Base-by-base conservation (phyloP, 2,888 invertebrate genomes). In the Eupsilia transversa region DNA sequence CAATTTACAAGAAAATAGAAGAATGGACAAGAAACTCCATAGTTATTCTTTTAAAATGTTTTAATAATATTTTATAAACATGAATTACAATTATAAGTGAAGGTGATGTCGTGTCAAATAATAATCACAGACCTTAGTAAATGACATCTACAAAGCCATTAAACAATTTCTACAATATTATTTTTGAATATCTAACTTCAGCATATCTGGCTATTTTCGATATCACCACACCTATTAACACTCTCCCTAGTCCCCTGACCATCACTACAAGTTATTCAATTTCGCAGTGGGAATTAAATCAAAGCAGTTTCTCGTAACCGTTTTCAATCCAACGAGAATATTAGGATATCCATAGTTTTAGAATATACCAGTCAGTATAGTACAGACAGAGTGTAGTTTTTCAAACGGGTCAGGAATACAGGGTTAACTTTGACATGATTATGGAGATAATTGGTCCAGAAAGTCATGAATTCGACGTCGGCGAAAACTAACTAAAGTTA, bases 231-330 rank as follows among this genome's bases (percentile, higher is more conserved):
- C 46, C 17, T 43, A 43, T 17, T 43, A 43, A 14, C 3, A 0
- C 3, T 23, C 46, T 23, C 46, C 23, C 46, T 23, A 49, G 23
- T 9, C 7, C 5, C 9, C 10, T 14, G 27, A 23, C 17, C 43
- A 41, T 41, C 52, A 54, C 35, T 5, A 17, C n/a, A 46, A 30
- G 10, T 46, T 20, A 77, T 46, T 66, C 20, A 56, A 56, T 77
- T 77, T 41, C 17, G 7, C 23, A 68, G 23, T 1, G 30, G 23
- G 9, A 30, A 46, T 17, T 46, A 20, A 38, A 56, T 27, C 54
- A 67, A 67, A 77, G 68, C n/a, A 46, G 4, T 3, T 65, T 56
- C 68, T 57, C 0, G 56, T 23, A 77, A 57, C 27, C 20, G 23
- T 54, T 17, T 46, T 33, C 33, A 69, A 49, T 27, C 0, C 35